Base-by-base conservation (phyloP, 2,113 vertebrate species). In the Epinephelus cyanopodus region DNA sequence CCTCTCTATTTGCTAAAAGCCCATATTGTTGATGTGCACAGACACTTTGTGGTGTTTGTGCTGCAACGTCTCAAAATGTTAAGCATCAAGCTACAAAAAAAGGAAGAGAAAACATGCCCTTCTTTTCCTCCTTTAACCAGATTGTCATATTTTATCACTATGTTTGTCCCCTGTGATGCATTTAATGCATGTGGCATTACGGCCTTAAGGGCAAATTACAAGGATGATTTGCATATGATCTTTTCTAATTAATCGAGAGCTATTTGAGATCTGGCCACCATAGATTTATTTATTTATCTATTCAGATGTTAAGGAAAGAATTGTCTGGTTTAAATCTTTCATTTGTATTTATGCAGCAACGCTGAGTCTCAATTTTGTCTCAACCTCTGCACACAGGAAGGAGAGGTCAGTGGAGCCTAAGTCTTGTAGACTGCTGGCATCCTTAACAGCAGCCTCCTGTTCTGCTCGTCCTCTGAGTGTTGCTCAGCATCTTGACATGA, bases 11-110 rank as follows among this genome's bases (percentile, higher is more conserved):
- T 83, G 62, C 33, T 74, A 61, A 86, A 80, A 67, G 52, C 14
- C 60, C 69, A 54, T 75, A 79, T 65, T 77, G 53, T 56, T 82
- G 69, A 87, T 83, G 37, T 80, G 60, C 58, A 54, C 47, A 79
- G 62, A 77, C 84, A 78, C 37, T 70, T 25, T 72, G 50, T 67
- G 77, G 63, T 72, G 54, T 80, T 77, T 78, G 42, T 79, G 33
- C 9, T 77, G 58, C 33, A 68, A 19, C 0, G 5, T 84, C 57
- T 67, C 23, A 74, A 80, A 27, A 23, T 70, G 53, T 80, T 71
- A 53, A 62, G 37, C 72, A 50, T 83, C 47, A 52, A 81, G 7
- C 56, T 72, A 66, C 14, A 27, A 12, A n/a, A 54, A 72, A 15
- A 47, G 18, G 56, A 25, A 54, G 39, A 21, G 7, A 69, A 21